A percentile compares a stretch with the other conserved stretches of the same genome.
Conservation (phyloP, 2,888 invertebrate genomes). For the Parelbella ahira region DNA sequence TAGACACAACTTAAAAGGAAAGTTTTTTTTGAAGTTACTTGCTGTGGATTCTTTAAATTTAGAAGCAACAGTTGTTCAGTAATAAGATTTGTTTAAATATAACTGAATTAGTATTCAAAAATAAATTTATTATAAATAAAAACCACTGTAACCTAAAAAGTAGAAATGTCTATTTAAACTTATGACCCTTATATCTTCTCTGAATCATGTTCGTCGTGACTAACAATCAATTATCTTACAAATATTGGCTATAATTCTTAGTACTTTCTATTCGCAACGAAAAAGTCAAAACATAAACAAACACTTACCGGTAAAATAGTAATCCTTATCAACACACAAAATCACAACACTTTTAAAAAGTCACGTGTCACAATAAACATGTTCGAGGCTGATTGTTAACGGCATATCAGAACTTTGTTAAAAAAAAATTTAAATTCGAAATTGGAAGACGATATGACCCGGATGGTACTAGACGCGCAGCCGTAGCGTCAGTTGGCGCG, state of each 20-base stretch:
- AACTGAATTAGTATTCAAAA: no score
- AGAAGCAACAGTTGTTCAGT: no score
- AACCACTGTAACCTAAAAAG: no score
- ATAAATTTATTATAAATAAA: no score
- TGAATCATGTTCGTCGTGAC: no score
- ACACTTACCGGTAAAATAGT: constrained; percentile 31
- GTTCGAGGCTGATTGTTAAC: constrained; percentile 4
- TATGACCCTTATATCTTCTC: no score
- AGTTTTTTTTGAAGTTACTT: no score
- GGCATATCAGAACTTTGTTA: no score
- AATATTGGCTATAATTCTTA: background rate
- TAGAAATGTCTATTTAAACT: no score
- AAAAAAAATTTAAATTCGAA: constrained; percentile 41
- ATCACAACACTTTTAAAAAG: constrained; percentile 27
- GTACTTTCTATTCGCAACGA: constrained; percentile 11
- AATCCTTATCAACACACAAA: constrained; percentile 35
- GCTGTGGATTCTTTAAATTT: no score
- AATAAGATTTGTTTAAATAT: no score
- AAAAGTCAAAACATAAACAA: constrained; percentile 19
- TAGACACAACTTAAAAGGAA: no score
- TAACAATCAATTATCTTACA: constrained; percentile 2
- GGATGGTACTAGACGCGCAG: constrained; percentile 46
- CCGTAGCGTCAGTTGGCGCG: constrained; percentile 46
- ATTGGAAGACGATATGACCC: constrained; percentile 40
- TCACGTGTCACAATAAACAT: constrained; percentile 17